These are phyloP conservation scores for Glossosoma conforme DNA, from an alignment of 1,140 invertebrate species.

Conservation along the genomic window DNA sequence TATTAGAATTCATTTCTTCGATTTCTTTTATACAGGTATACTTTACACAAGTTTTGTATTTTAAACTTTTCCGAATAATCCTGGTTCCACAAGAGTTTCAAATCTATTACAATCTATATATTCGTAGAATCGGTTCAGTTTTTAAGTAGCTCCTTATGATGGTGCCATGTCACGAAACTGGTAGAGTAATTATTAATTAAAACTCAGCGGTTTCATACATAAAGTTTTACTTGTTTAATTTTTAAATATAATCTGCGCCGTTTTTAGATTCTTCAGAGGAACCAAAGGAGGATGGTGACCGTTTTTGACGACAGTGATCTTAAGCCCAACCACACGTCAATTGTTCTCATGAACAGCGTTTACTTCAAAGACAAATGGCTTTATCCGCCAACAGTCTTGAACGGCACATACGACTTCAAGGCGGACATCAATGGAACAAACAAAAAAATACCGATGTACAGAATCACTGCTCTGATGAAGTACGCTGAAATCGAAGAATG, in stretches of 20 bases:
- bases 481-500: slow-evolving; percentile 39
- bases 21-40: too few species aligned
- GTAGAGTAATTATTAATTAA: background rate
- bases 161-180: too few species aligned
- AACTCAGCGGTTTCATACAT: background rate
- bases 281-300: slow-evolving; percentile 16
- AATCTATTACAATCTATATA: too few species aligned
- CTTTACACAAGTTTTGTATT: too few species aligned
- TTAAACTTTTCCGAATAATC: too few species aligned
- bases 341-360: slow-evolving; percentile 73
- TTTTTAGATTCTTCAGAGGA: slow-evolving; percentile 12
- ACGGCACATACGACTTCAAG: slow-evolving; percentile 37
- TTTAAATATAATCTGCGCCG: too few species aligned
- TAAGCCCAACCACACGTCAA: slow-evolving; percentile 36
- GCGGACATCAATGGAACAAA: slow-evolving; percentile 28
- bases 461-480: slow-evolving; percentile 44
- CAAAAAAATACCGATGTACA: slow-evolving; percentile 36
- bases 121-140: too few species aligned
- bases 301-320: slow-evolving; percentile 25
- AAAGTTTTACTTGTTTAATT: background rate
- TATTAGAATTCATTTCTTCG: too few species aligned
- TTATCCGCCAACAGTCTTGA: slow-evolving; percentile 42
- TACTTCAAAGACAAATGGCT: slow-evolving; percentile 68
- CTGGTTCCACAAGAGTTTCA: too few species aligned
- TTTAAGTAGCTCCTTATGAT: too few species aligned